Percentiles rank a stretch among this genome's conserved stretches.
Evolutionary conservation across 2,888 invertebrate species (phyloP).

Genomic region (Taenaris catops): DNA sequence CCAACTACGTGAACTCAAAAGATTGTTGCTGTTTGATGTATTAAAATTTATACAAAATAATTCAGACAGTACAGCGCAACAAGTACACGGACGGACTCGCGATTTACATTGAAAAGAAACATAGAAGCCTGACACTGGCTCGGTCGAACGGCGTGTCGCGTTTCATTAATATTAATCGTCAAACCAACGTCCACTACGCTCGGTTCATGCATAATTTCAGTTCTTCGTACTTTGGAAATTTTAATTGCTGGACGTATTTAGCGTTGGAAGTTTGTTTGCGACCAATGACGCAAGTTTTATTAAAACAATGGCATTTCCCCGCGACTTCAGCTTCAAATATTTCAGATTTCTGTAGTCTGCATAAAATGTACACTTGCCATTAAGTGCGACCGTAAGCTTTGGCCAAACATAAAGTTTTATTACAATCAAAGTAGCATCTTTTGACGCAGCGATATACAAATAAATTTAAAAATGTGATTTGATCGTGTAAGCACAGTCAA

Average conservation of each 20-base stretch:
- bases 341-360: too few relatives aligned
- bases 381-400: too few relatives aligned
- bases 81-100: conserved; percentile 41
- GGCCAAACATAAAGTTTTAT: too few relatives aligned
- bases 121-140: conserved; percentile 39
- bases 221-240: conserved; percentile 41
- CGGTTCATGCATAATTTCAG: conserved; percentile 69
- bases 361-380: too few relatives aligned
- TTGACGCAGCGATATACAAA: too few relatives aligned
- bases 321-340: too few relatives aligned
- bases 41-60: conserved; percentile 18
- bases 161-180: conserved; percentile 73
- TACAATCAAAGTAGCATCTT: too few relatives aligned
- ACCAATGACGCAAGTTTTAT: conserved; percentile 11
- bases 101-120: conserved; percentile 70
- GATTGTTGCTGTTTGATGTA: too few relatives aligned
- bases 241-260: conserved; percentile 59
- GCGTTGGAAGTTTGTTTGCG: conserved; percentile 41
- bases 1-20: too few relatives aligned
- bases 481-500: too few relatives aligned
- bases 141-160: conserved; percentile 59
- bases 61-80: conserved; percentile 37
- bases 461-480: too few relatives aligned
- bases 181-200: conserved; percentile 55
- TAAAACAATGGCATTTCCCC: too few relatives aligned